These are phyloP conservation scores for Accipiter virgatus DNA, from an alignment of 2,113 vertebrate genomes.

Conservation along the genomic window DNA sequence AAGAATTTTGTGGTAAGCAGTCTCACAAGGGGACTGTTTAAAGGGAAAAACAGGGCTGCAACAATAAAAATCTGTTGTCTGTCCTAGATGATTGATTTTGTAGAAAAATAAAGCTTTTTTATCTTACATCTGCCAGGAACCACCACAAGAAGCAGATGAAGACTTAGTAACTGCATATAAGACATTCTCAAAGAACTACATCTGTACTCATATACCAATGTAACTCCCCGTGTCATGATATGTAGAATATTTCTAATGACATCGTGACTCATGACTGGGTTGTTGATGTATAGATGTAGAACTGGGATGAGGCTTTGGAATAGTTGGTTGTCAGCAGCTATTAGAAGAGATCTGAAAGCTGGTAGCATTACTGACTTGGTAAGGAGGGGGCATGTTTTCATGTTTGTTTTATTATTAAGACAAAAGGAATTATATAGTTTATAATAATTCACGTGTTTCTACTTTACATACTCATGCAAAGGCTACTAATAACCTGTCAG, in stretches of 20 bases:
- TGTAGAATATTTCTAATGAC: background rate
- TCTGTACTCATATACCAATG: background rate
- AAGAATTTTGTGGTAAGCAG: background rate
- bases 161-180: background rate
- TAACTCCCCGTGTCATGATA: background rate
- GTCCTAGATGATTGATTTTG: background rate
- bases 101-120: background rate
- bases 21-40: accelerated
- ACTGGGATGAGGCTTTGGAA: background rate
- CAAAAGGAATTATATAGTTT: background rate
- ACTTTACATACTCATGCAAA: background rate
- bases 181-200: background rate
- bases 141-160: background rate
- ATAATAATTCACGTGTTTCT: background rate
- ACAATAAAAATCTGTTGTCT: background rate
- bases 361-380: background rate
- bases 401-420: background rate
- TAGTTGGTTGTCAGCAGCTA: background rate
- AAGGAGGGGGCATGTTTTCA: background rate
- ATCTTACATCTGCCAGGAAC: background rate
- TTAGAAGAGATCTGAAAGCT: background rate
- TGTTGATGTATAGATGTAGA: background rate
- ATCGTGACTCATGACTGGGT: background rate
- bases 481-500: background rate
- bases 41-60: background rate